A percentile compares a stretch with the other conserved stretches of the same genome.
Conservation (phyloP, 2,797 vertebrate genomes). For the Presbytis comata region DNA sequence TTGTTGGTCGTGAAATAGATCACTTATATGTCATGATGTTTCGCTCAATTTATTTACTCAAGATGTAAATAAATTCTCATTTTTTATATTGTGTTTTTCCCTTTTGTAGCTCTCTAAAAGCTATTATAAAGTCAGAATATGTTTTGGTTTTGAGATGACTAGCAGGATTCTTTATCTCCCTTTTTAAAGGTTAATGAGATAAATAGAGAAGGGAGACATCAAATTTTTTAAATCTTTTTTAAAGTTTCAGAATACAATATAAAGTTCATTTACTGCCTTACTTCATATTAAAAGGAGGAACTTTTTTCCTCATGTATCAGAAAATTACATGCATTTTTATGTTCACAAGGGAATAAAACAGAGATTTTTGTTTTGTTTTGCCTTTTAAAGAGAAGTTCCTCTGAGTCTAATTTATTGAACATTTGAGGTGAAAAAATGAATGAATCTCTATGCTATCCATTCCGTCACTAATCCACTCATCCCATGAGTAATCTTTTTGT, state of each 20-base stretch:
- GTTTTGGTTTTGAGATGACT: not conserved
- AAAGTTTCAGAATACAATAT: not conserved
- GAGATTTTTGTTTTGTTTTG: not conserved
- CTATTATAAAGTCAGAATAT: not conserved
- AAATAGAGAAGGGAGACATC: not conserved
- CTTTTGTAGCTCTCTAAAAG: not conserved
- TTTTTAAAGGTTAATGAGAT: not conserved
- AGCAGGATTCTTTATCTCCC: not conserved
- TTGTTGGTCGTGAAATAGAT: not conserved
- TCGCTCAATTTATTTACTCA: not conserved
- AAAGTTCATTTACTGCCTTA: not conserved
- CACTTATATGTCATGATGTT: not conserved
- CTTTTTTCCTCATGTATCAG: not conserved
- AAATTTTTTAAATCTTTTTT: not conserved
- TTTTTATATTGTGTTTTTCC: not conserved
- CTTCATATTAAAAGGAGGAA: not conserved
- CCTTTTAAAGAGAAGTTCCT: not conserved
- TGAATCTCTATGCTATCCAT: not conserved
- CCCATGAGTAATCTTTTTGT: not conserved
- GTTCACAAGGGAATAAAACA: not conserved
- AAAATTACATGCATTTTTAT: not conserved
- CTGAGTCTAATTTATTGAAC: not conserved
- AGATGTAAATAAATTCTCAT: not conserved
- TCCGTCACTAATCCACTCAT: not conserved
- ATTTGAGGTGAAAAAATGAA: not conserved